Base-by-base conservation (phyloP, 2,113 vertebrate species). In the Vimba vimba region DNA sequence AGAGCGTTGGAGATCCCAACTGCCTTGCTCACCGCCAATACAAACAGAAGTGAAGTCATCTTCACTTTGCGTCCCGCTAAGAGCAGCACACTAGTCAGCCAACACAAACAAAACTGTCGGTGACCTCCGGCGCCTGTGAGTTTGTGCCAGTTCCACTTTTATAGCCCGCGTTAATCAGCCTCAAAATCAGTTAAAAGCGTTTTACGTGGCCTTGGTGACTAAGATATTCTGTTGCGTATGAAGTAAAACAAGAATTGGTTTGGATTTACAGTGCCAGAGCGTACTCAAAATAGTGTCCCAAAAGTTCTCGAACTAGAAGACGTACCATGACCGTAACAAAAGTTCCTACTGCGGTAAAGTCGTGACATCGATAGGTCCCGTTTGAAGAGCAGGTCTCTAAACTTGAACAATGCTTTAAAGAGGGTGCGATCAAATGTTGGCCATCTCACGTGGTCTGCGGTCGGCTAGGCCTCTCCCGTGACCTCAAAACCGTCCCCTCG, bases 381-480 rank as follows among this genome's bases (percentile, higher is more conserved):
- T 81, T 47, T 87, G 11, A 76, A 74, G 50, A 82, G 79, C 73
- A 64, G 52, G 78, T 33, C 79, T 73, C 73, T 86, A 12, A 69
- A 74, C 52, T 83, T 84, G 55, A 86, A 86, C 69, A 82, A 82
- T 68, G 64, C 71, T 83, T 83, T 86, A 77, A 86, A 79, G 84
- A 82, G 80, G 52, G 27, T 52, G 30, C n/a, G 23, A 74, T 83
- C 21, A 9, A 76, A 43, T 36, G 30, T 47, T 83, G 25, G 5
- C 36, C 79, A 27, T 91, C 82, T 90, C 87, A 90, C 92, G 87
- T 89, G 88, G 87, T 57, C 30, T 75, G 81, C 73, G 93, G 92
- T 93, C 83, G 87, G 73, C 89, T 27, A 83, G 36, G 89, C 50
- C 89, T 92, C 88, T 91, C 87, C 52, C 90, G 66, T 11, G 52